phyloP scores from a whole-genome alignment of 2,797 vertebrate genomes.

The Sebastolobus alascanus region DNA sequence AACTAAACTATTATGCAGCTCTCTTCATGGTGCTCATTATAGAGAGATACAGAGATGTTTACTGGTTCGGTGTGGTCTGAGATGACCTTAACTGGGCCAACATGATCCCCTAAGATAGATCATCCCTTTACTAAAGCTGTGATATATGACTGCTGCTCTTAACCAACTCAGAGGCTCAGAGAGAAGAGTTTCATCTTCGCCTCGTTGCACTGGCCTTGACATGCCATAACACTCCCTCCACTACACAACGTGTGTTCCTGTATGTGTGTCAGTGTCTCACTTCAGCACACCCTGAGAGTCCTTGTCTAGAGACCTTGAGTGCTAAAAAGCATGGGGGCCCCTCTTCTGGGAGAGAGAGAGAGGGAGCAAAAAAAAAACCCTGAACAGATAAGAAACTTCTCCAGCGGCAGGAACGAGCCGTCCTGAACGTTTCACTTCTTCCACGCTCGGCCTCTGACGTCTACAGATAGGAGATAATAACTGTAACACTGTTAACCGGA shows the following conservation, averaged over 20 bases:
- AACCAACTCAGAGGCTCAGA: constrained; percentile 39
- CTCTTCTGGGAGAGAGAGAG: constrained; percentile 79
- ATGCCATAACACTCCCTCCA: constrained; percentile 70
- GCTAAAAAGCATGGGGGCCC: constrained; percentile 77
- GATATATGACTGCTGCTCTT: constrained; percentile 37
- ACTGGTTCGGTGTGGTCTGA: neutral
- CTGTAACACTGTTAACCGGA: constrained; percentile 54
- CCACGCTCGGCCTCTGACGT: constrained; percentile 78
- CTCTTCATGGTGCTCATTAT: neutral
- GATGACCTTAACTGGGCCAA: constrained; percentile 34
- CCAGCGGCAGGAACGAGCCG: constrained; percentile 82
- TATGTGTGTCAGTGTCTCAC: constrained; percentile 58
- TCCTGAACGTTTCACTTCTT: constrained; percentile 76
- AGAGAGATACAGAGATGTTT: neutral
- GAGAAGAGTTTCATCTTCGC: constrained; percentile 65
- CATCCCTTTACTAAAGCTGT: constrained; percentile 16
- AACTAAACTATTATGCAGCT: neutral
- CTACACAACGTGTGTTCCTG: constrained; percentile 32
- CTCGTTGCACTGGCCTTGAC: constrained; percentile 80
- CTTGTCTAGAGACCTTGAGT: constrained; percentile 92
- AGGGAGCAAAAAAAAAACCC: constrained; percentile 65
- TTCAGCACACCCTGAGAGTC: constrained; percentile 82
- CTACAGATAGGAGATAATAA: constrained; percentile 80
- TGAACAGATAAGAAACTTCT: constrained; percentile 86
- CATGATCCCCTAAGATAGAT: constrained; percentile 35